Evolutionary conservation across 1,140 invertebrate species (phyloP).

Genomic region (Zaprionus lachaisei): DNA sequence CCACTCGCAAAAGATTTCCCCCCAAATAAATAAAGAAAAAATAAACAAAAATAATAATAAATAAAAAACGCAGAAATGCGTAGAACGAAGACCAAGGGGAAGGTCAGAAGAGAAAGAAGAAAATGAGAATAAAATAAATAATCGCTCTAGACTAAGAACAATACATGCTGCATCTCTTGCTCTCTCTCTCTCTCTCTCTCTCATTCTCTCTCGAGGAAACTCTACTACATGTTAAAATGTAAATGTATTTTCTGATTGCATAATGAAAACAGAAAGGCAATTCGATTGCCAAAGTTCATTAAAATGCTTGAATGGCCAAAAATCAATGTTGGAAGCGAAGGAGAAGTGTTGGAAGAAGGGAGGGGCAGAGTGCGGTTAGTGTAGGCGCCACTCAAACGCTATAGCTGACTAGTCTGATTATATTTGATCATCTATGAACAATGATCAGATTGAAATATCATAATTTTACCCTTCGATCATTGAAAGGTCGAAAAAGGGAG

Average conservation of each 20-base stretch:
- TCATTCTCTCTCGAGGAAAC: conserved; percentile 3
- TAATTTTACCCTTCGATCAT: too few relatives aligned
- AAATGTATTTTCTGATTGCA: conserved; percentile 65
- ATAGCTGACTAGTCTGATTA: not conserved
- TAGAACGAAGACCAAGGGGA: conserved; percentile 36
- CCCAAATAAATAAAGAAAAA: conserved; percentile 11
- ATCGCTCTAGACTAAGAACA: conserved; percentile 18
- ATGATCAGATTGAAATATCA: too few relatives aligned
- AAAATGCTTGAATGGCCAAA: conserved; percentile 59
- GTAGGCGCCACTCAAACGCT: not conserved
- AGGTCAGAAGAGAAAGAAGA: conserved; percentile 32
- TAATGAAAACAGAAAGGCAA: conserved; percentile 59
- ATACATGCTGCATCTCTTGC: not conserved
- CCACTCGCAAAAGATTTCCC: conserved; percentile 27
- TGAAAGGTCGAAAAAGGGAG: too few relatives aligned
- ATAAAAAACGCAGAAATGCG: conserved; percentile 48
- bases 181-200: not conserved
- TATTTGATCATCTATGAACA: too few relatives aligned
- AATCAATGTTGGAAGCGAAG: conserved; percentile 43
- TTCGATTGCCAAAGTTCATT: conserved; percentile 64
- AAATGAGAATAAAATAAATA: conserved; percentile 25
- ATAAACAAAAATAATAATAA: conserved; percentile 29
- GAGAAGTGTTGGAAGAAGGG: not conserved
- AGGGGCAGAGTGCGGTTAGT: not conserved
- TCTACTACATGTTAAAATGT: conserved; percentile 54